phyloP scores from a whole-genome alignment of 92 coral and sea anemone species.

The Phenganax stokvisi region DNA sequence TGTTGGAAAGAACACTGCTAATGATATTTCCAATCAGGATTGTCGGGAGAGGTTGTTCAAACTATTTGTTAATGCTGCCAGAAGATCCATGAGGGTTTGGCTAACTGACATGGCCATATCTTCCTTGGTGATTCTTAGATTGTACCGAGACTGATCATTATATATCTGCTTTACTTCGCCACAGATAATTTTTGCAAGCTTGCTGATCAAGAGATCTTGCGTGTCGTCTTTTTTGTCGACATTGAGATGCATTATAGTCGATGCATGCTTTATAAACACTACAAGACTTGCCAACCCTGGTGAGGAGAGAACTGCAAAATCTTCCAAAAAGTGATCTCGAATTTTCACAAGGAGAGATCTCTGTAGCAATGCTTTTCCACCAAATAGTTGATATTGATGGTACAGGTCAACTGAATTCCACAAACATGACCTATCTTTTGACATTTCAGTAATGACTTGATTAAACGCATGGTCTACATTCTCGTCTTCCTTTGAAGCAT shows the following conservation, averaged over 20 bases:
- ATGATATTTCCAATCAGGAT: constrained; percentile 50
- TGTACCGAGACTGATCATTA: constrained; percentile 41
- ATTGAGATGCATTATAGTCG: constrained; percentile 42
- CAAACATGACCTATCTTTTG: constrained; percentile 47
- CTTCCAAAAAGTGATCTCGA: constrained; percentile 43
- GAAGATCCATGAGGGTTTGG: constrained; percentile 49
- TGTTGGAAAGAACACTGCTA: constrained; percentile 47
- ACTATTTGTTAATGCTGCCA: constrained; percentile 44
- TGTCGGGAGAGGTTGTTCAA: constrained; percentile 53
- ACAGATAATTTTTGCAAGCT: constrained; percentile 38
- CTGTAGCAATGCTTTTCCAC: constrained; percentile 43
- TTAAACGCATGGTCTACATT: constrained; percentile 46
- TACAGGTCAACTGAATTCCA: constrained; percentile 59
- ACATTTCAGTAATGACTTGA: constrained; percentile 42
- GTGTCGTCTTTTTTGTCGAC: constrained; percentile 46
- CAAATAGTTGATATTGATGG: constrained; percentile 48
- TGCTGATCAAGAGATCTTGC: constrained; percentile 33
- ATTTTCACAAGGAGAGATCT: constrained; percentile 42
- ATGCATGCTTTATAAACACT: constrained; percentile 42
- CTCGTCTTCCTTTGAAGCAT: constrained; percentile 29
- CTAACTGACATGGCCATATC: constrained; percentile 43
- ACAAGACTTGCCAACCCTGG: constrained; percentile 54
- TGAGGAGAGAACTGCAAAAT: constrained; percentile 50
- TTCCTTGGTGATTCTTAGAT: constrained; percentile 55
- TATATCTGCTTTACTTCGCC: constrained; percentile 44